Percentiles rank a stretch among this genome's conserved stretches.
Evolutionary conservation across 2,113 vertebrate genomes (phyloP).

Genomic region (Clarias gariepinus): DNA sequence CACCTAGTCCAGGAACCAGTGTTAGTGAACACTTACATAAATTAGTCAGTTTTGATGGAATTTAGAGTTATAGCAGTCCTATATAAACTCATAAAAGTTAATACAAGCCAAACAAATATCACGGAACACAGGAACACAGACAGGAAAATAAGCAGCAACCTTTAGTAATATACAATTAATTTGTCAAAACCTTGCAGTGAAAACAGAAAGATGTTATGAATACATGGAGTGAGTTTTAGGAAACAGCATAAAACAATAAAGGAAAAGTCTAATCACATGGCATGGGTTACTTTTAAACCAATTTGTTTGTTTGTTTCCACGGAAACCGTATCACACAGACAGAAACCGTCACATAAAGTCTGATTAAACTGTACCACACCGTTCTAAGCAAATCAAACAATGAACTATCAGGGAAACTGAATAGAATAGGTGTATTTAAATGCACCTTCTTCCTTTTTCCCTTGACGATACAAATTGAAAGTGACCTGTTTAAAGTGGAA

Average conservation of each 20-base stretch:
- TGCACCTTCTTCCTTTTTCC: background rate
- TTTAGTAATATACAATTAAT: background rate
- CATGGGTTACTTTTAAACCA: background rate
- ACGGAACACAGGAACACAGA: background rate
- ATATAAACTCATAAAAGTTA: background rate
- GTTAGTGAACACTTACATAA: too few species aligned
- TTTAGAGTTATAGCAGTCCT: background rate
- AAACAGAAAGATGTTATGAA: background rate
- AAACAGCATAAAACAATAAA: background rate
- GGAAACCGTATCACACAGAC: background rate
- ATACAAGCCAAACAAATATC: background rate
- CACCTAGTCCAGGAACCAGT: too few species aligned
- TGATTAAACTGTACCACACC: slow-evolving; percentile 7
- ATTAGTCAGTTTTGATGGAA: background rate
- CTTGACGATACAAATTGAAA: slow-evolving; percentile 8
- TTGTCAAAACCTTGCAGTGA: background rate
- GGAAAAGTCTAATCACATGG: background rate
- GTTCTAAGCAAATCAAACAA: background rate
- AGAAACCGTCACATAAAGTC: background rate
- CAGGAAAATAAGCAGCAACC: background rate
- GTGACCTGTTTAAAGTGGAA: slow-evolving; percentile 33
- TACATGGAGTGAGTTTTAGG: background rate
- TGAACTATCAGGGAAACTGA: background rate
- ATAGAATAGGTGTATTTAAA: slow-evolving; percentile 15
- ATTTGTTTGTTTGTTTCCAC: too few species aligned